Base-by-base conservation (phyloP, 2,797 vertebrate genomes). In the Pseudomugil tenellus region DNA sequence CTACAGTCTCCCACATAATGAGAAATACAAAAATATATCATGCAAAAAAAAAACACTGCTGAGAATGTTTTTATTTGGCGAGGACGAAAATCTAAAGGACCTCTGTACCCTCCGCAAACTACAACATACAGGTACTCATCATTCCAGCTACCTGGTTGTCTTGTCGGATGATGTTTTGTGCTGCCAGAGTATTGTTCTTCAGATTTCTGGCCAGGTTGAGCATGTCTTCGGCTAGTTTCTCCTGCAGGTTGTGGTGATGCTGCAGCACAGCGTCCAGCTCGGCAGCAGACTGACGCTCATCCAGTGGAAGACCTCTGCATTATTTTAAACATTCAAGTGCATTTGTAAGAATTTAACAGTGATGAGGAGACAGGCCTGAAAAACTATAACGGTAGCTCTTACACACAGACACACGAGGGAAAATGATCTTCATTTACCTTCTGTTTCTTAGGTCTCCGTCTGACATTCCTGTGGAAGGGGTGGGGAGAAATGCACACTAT, bases 211-310 rank as follows among this genome's bases (percentile, higher is more conserved):
- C 97, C 81, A 99, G 89, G 79, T 93, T 95, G 2, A 99, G 92
- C 98, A 99, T 99, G 85, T 99, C 98, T 25, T 99, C 97, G 0
- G 97, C 97, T 23, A 99, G 91, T 68, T 97, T 97, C 87, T 99
- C 98, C 92, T 99, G 98, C 81, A 99, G 87, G 80, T 93, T 95
- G 92, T 99, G 94, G 52, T 99, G 98, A 63, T 95, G 96, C 76
- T 97, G 96, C 19, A 99, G 84, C 34, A 98, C 93, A 0, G 96
- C 93, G 69, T 99, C 98, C 76, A 99, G 92, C 86, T 99, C 98
- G 0, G 96, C 90, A 0, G 94, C 94, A 0, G 96, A 97, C 91
- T 98, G 96, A 70, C 95, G 95, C 92, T 97, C 97, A 0, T 96
- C 95, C 3, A 92, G 43, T 0, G 79, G 65, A 31, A 95, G 58